phyloP scores from a whole-genome alignment of 1,140 invertebrate species.

The Mizuhopecten yessoensis region DNA sequence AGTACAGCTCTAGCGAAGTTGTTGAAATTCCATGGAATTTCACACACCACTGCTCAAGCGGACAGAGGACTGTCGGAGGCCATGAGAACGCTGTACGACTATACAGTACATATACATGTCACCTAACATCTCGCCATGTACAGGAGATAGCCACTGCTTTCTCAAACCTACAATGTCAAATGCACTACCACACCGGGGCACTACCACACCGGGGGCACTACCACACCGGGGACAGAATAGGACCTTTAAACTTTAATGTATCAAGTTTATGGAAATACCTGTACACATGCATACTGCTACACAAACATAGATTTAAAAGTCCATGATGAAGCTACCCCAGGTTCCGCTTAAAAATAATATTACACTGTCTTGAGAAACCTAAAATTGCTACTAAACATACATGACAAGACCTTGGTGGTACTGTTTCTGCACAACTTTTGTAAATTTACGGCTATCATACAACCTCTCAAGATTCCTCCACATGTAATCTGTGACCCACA shows the following conservation, averaged over 20 bases:
- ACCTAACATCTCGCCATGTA: not conserved
- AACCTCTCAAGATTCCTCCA: no score
- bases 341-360: not conserved
- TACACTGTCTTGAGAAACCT: no score
- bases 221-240: not conserved
- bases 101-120: no score
- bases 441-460: no score
- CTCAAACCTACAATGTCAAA: not conserved
- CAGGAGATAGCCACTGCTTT: slow-evolving; percentile 1
- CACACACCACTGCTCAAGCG: slow-evolving; percentile 9
- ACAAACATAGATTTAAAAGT: not conserved
- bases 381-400: no score
- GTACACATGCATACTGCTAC: not conserved
- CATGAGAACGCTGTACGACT: not conserved
- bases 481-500: no score
- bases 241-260: not conserved
- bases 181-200: not conserved
- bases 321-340: not conserved
- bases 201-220: not conserved
- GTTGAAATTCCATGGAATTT: slow-evolving; percentile 39
- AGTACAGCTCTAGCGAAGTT: not conserved
- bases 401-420: no score
- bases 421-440: no score
- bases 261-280: not conserved
- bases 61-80: not conserved